phyloP scores from a whole-genome alignment of 2,113 vertebrate species.

The Alligator mississippiensis region DNA sequence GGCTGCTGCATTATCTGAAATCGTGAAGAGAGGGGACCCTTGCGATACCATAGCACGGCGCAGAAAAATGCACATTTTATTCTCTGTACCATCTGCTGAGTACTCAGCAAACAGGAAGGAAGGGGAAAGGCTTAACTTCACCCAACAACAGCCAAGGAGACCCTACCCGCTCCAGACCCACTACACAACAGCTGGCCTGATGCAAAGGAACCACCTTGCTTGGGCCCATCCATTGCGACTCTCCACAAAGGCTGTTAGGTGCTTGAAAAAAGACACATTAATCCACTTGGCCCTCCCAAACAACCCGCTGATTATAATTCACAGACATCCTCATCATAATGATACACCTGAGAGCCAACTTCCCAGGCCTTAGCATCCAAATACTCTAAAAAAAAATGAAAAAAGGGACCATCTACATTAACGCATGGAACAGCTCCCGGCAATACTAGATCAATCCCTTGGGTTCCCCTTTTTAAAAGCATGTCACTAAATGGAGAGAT shows the following conservation, averaged over 20 bases:
- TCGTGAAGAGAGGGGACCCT: not conserved
- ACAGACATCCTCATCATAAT: not conserved
- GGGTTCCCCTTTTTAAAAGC: no score
- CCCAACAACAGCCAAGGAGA: not conserved
- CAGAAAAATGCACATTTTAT: not conserved
- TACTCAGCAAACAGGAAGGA: not conserved
- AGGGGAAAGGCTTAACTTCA: not conserved
- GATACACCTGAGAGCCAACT: not conserved
- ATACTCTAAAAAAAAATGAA: no score
- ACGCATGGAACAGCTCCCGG: no score
- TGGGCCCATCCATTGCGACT: not conserved
- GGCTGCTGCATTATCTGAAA: not conserved
- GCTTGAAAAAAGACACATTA: no score
- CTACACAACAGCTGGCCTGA: slow-evolving; percentile 13
- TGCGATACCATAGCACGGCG: not conserved
- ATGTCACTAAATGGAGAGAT: no score
- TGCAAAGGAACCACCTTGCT: slow-evolving; percentile 64
- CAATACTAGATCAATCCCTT: no score
- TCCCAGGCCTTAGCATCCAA: no score
- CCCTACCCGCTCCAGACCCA: not conserved
- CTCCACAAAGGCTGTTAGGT: no score
- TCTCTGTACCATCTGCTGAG: not conserved
- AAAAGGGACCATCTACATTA: no score
- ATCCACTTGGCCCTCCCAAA: no score
- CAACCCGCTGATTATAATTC: not conserved